Base-by-base conservation (phyloP, 2,113 vertebrate genomes). In the Tragelaphus scriptus region DNA sequence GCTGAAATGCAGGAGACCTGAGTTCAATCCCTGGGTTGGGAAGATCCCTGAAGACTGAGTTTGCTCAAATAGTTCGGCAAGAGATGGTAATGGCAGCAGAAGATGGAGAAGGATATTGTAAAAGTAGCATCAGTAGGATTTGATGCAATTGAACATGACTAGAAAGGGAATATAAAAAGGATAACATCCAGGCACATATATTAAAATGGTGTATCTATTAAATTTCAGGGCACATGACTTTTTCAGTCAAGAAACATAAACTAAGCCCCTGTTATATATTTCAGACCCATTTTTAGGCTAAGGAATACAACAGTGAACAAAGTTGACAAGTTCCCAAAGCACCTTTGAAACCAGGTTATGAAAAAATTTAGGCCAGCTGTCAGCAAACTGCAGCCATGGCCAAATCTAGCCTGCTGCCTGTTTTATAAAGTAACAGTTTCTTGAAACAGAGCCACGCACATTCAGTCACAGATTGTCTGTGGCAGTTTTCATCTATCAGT, bases 351-450 rank as follows among this genome's bases (percentile, higher is more conserved):
- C 44, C 28, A 12, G 19, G 9, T 44, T 79, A 55, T 87, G 16
- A 85, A 95, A 97, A 89, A 32, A 7, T 25, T 61, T 16, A 65
- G n/a, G 44, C 25, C 19, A 88, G 25, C 6, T 17, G 23, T 85
- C 51, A 85, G 85, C 32, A 80, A 91, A 80, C 16, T 15, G 47
- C 26, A 86, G 17, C 30, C 61, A 56, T 32, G 3, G 26, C 30
- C 44, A 75, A 47, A 75, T 58, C 19, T 77, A 92, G 40, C 49
- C 51, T 36, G 51, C 61, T 82, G 30, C 84, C 88, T 90, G 5
- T 80, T 90, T 55, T 85, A 8, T 94, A 71, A 95, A 71, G 68
- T 94, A 93, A 97, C 59, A 40, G 85, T 94, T 96, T 92, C 89
- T 59, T 95, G 47, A 21, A 56, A 85, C 6, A 84, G 56, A 86